A percentile compares a stretch with the other conserved stretches of the same genome.
Conservation (phyloP, 2,797 vertebrate species). For the Spinus pinus region DNA sequence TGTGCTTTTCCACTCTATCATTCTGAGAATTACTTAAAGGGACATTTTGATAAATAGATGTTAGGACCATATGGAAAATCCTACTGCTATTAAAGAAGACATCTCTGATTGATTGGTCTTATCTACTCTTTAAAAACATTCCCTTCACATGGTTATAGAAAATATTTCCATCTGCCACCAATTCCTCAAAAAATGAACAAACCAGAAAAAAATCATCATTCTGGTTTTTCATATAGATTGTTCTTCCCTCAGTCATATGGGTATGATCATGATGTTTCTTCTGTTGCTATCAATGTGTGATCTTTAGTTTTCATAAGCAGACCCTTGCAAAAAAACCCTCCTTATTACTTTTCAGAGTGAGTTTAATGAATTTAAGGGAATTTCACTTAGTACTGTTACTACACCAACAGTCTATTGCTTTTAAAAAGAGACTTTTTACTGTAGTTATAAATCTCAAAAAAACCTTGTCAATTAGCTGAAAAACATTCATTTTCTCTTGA, state of each 20-base stretch:
- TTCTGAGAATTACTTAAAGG: background rate
- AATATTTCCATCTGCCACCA: accelerated
- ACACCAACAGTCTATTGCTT: background rate
- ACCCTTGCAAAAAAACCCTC: background rate
- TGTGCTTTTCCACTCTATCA: background rate
- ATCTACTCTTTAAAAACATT: background rate
- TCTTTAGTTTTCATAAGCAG: background rate
- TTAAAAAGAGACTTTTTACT: conserved; percentile 1
- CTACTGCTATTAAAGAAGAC: background rate
- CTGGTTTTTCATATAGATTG: background rate
- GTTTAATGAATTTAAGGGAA: background rate
- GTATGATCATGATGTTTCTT: background rate
- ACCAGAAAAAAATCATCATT: background rate
- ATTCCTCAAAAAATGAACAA: background rate
- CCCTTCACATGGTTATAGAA: background rate
- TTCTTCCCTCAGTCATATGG: background rate
- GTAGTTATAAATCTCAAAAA: conserved; percentile 7
- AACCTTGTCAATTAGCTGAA: conserved; percentile 42
- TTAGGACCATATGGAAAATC: background rate
- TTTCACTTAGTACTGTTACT: background rate
- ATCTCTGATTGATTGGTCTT: background rate
- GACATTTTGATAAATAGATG: background rate
- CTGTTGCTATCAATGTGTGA: background rate
- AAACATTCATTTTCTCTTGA: background rate
- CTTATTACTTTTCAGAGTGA: background rate